Evolutionary conservation across 2,797 vertebrate species (phyloP), one percentile per base, ranked within the genome.

Genomic region (Gymnocypris eckloni): DNA sequence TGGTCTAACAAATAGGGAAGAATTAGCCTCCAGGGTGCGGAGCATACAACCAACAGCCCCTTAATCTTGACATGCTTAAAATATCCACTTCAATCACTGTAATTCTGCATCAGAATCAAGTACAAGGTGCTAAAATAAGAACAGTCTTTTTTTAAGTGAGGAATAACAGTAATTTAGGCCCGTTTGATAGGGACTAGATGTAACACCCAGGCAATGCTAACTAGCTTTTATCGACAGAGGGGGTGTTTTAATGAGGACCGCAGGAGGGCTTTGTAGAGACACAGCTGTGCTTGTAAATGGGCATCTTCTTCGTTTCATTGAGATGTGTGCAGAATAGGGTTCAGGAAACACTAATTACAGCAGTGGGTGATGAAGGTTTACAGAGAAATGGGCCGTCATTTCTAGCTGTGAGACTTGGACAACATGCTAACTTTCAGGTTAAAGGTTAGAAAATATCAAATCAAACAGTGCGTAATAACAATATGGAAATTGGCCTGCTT

Each of bases 201-300:
- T 70, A 37, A 71, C 70, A 56, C 28, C n/a, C 75, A 45, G 45
- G 61, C 72, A 39, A 69, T 54, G 82, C 61, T 84, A 84, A 84
- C 56, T 67, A 67, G 82, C 45, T 48, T 45, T 84, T 84, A 85
- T 25, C 15, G 76, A 84, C 76, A 79, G 76, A 79, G 76, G 18
- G 52, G 64, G 79, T 69, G 66, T 79, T 79, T 79, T 79, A 85
- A 85, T 79, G 67, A 79, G 83, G 16, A 59, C 83, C 15, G 25
- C 76, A 78, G 64, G 83, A 84, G 66, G 83, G 50, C 64, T 84
- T 83, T 76, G 2, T 79, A 59, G 45, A 61, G 48, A 85, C 83
- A 79, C 83, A 85, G 83, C 76, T 85, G 83, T 71, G 83, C 83
- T 71, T 71, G 66, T 85, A 85, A 85, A 85, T 61, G 39, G 39